Conservation (phyloP, 37 sponge, comb jelly and placozoan species). For the Hexactinellida sp. region DNA sequence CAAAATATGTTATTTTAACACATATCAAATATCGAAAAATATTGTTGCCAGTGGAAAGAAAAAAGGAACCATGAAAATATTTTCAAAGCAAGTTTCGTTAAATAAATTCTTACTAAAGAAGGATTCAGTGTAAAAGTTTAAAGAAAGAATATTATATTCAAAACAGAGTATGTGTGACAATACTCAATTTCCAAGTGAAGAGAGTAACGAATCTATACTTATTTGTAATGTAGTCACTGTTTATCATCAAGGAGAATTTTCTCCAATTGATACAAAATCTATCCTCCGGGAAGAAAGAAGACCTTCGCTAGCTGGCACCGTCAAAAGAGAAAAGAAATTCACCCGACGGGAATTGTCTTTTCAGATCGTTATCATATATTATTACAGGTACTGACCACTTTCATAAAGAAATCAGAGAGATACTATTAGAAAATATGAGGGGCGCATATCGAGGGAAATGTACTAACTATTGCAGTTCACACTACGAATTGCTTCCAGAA, state of each 20-base stretch:
- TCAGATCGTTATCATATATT: not conserved
- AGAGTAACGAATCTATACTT: not conserved
- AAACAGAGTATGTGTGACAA: not conserved
- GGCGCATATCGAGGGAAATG: not conserved
- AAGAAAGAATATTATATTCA: not conserved
- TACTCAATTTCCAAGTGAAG: not conserved
- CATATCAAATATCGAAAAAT: not conserved
- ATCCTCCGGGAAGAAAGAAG: not conserved
- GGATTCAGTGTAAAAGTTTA: not conserved
- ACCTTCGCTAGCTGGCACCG: not conserved
- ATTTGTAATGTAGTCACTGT: not conserved
- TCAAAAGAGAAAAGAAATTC: constrained; percentile 3
- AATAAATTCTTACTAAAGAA: not conserved
- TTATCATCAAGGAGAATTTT: not conserved
- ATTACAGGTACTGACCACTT: not conserved
- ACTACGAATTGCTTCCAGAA: not conserved
- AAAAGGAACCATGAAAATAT: not conserved
- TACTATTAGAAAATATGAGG: not conserved
- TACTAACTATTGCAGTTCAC: not conserved
- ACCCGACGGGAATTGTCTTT: not conserved
- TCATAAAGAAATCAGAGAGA: not conserved
- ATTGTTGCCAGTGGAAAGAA: not conserved
- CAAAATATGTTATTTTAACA: not conserved
- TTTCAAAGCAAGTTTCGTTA: not conserved
- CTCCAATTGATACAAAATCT: not conserved